Conservation (phyloP, 2,888 invertebrate genomes). For the Polyommatus iphigenia region DNA sequence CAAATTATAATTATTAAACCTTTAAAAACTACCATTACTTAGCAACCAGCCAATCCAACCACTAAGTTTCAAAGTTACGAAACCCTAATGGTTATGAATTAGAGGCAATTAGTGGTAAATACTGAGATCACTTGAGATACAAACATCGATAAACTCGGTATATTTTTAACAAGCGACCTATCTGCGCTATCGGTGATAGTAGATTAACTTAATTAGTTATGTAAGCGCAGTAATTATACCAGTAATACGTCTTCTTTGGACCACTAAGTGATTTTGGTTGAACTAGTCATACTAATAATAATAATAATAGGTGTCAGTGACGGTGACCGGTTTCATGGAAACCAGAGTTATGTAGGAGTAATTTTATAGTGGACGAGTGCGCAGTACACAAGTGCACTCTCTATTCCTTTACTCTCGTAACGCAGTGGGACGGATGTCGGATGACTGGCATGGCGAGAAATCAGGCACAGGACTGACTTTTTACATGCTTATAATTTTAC, state of each 20-base stretch:
- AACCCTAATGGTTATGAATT: conserved; percentile 23
- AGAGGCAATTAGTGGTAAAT: conserved; percentile 24
- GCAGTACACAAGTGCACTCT: no score
- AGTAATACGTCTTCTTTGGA: neutral
- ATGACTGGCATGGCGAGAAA: no score
- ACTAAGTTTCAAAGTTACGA: neutral
- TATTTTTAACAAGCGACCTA: conserved; percentile 15
- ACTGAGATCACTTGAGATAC: conserved; percentile 9
- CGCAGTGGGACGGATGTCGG: no score
- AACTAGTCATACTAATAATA: no score
- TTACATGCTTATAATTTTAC: no score
- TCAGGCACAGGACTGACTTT: no score
- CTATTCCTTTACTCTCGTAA: no score
- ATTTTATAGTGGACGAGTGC: no score
- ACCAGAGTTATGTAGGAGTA: no score
- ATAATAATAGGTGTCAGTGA: no score
- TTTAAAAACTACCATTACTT: neutral
- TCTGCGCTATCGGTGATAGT: neutral
- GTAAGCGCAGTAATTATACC: conserved; percentile 20
- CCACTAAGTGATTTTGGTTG: neutral
- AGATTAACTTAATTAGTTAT: conserved; percentile 27
- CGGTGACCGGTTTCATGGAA: no score
- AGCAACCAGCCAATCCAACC: neutral
- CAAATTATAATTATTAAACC: no score
- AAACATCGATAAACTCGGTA: conserved; percentile 22